These are phyloP conservation scores for Oreochromis niloticus DNA, from an alignment of 2,113 vertebrate species.

Conservation along the genomic window DNA sequence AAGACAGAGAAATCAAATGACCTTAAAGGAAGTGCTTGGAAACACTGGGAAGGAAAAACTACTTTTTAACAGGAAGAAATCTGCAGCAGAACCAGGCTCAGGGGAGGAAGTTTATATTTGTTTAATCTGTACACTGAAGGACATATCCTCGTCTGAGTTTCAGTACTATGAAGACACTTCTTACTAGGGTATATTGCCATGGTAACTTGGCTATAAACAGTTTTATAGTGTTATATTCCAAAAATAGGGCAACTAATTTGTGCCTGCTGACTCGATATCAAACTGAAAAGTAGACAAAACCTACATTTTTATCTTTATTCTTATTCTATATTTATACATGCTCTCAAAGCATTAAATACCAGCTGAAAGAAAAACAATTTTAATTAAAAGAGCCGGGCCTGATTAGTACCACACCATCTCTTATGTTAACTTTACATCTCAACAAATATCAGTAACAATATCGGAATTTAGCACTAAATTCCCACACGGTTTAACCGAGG, in stretches of 20 bases:
- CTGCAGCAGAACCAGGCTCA: neutral
- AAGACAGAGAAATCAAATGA: neutral
- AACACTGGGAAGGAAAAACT: neutral
- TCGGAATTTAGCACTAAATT: neutral
- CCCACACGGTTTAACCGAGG: neutral
- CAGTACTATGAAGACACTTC: neutral
- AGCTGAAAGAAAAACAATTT: neutral
- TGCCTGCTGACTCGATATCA: neutral
- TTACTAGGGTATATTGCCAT: neutral
- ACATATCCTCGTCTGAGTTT: neutral
- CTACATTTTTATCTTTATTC: neutral
- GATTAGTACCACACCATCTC: neutral
- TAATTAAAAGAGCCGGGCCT: fast-evolving
- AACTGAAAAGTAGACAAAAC: neutral
- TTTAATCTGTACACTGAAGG: neutral
- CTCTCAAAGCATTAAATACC: neutral
- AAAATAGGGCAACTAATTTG: neutral
- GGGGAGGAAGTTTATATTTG: fast-evolving
- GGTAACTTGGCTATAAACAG: neutral
- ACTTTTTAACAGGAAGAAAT: neutral
- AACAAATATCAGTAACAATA: neutral
- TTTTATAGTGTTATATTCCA: neutral
- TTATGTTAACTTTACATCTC: neutral
- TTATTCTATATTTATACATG: neutral
- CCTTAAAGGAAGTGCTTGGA: neutral